Evolutionary conservation across 2,888 invertebrate species (phyloP), one percentile per base, ranked within the genome.

Genomic region (Chirona hameri): DNA sequence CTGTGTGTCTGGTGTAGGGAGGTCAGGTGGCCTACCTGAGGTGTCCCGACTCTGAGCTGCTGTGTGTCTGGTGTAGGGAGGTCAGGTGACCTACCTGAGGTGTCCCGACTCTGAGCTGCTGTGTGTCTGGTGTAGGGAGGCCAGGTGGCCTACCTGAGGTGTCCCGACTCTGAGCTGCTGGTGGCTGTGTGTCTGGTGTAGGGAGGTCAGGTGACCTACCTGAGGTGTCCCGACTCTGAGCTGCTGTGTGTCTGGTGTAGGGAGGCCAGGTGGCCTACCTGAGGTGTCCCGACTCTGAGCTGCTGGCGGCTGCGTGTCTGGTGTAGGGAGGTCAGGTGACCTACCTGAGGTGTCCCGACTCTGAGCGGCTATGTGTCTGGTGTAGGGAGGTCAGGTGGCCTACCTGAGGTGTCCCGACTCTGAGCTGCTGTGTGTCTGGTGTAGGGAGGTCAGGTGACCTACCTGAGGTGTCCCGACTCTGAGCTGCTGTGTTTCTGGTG

Each of bases 341-440:
- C 39, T 7, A 39, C 39, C 39, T 72, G 72, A 39, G 31, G 31
- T 72, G 72, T 12, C 31, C 72, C 14, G 69, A 14, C 27, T 39
- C 39, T 9, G 72, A 69, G 39, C 39, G 2, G n/a, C n/a, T n/a
- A n/a, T n/a, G n/a, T n/a, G n/a, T n/a, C n/a, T n/a, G n/a, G n/a
- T n/a, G n/a, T n/a, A n/a, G n/a, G n/a, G 7, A 12, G 24, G 24
- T 18, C 18, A 2, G n/a, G 10, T 69, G 12, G 4, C 24, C 69
- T 21, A 72, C 72, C 72, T 72, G 72, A 72, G 72, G 72, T 72
- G 72, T 4, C 72, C 79, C 48, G 79, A 48, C 48, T 79, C 79
- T 46, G 79, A 79, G 48, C 79, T 79, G 79, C 79, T 79, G 79
- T n/a, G n/a, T n/a, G n/a, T n/a, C n/a, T n/a, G n/a, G n/a, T n/a